Evolutionary conservation across 2,113 vertebrate genomes (phyloP), one percentile per base, ranked within the genome.

Genomic region (Prionailurus viverrinus): DNA sequence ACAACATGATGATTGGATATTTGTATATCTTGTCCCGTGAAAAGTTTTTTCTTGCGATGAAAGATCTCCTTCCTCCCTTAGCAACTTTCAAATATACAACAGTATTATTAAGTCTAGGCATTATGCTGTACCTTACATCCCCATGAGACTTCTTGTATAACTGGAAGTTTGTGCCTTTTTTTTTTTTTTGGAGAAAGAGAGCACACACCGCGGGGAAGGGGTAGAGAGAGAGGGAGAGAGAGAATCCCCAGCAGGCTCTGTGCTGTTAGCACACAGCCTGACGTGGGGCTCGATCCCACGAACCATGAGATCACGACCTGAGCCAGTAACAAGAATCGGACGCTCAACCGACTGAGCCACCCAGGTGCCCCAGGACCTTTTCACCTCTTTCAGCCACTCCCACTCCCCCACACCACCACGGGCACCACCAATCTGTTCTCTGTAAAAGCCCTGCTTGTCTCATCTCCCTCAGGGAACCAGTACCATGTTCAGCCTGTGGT

Each of bases 41-140:
- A 1, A 9, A 15, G 15, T 78, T 78, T 31, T 48, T 78, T 78
- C 45, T 29, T 78, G 41, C 1, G 27, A 33, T 10, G 29, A 78
- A 31, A 33, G 74, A 78, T 31, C 45, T 39, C 21, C n/a, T 73
- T 39, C 21, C n/a, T 73, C 19, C 23, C 27, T 78, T 10, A 51
- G 41, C 45, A 4, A 78, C 45, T 78, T 78, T 19, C 74, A 78
- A 51, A 51, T 33, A 78, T 1, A 2, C 29, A 78, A 51, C 45
- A 33, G 74, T 18, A 51, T 51, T 31, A 16, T 78, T 31, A 31
- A 51, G 45, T 78, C 2, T 0, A 78, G 74, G 4, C 74, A 10
- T 31, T 5, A 18, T 5, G 45, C 45, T 5, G 29, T 16, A 10
- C 4, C 0, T 31, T 18, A 33, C 8, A 11, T 11, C 74, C 8